Conservation (phyloP, 2,113 vertebrate genomes). For the Elgaria multicarinata region DNA sequence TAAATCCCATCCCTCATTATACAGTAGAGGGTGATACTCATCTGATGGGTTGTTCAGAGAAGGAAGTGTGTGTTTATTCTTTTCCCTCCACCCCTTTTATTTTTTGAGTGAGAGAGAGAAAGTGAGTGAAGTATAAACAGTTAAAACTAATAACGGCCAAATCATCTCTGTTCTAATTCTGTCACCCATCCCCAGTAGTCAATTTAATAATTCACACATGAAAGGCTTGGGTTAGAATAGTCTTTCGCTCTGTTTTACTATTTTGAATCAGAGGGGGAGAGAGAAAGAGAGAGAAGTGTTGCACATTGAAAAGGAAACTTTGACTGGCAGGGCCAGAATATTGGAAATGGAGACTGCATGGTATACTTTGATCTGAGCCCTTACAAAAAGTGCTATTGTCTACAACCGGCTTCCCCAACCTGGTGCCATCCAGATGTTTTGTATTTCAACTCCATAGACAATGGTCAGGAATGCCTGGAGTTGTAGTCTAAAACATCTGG, state of each 20-base stretch:
- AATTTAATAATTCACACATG: conserved; percentile 24
- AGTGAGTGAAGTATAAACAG: conserved; percentile 3
- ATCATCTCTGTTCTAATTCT: conserved; percentile 35
- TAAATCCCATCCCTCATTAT: conserved; percentile 26
- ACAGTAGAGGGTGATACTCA: not conserved
- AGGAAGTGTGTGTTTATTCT: conserved; percentile 28
- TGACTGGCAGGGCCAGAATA: not conserved
- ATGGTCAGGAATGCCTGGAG: no score
- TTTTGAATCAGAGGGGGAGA: not conserved
- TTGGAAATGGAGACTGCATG: not conserved
- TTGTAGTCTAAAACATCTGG: no score
- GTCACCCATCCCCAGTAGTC: conserved; percentile 20
- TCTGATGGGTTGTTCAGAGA: conserved; percentile 13
- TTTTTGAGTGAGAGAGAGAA: not conserved
- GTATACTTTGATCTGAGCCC: not conserved
- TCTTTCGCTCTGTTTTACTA: conserved; percentile 13
- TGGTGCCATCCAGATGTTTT: no score
- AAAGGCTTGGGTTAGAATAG: conserved; percentile 16
- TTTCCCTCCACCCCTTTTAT: not conserved
- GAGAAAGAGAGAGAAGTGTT: not conserved
- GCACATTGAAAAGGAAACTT: not conserved
- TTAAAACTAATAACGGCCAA: conserved; percentile 28
- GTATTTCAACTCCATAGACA: no score
- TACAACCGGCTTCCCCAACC: not conserved
- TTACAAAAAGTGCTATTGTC: not conserved